Conservation (phyloP, 2,113 vertebrate species). For the Trachemys scripta region DNA sequence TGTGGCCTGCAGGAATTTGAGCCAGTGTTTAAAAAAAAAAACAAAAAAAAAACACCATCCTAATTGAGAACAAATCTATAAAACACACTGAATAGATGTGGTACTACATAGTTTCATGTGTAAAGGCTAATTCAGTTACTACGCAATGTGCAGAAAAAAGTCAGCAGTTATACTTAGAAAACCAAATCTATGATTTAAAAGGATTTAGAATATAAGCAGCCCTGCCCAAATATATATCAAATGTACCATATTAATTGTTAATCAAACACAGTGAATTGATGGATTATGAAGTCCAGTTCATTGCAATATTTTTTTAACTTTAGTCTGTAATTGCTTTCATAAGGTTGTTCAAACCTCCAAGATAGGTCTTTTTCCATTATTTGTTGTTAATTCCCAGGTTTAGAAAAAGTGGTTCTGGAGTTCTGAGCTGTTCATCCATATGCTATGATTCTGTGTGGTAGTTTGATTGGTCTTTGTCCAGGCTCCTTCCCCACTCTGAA, state of each 20-base stretch:
- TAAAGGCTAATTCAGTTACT: neutral
- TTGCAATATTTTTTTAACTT: neutral
- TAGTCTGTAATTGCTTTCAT: rapidly evolving
- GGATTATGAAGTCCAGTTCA: rapidly evolving
- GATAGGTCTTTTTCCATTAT: neutral
- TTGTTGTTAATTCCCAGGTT: rapidly evolving
- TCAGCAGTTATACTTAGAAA: neutral
- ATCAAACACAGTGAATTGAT: neutral
- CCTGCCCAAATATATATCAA: neutral
- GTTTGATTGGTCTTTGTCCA: neutral
- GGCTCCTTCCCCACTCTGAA: too few species aligned
- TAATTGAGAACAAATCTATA: slow-evolving; percentile 1
- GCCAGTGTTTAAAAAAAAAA: neutral
- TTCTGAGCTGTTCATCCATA: rapidly evolving
- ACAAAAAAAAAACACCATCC: neutral
- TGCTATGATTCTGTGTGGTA: neutral
- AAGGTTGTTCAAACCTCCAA: rapidly evolving
- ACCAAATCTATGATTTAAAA: neutral
- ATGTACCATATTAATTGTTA: neutral
- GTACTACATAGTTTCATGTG: neutral
- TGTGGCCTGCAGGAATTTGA: slow-evolving; percentile 6
- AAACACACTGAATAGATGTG: neutral
- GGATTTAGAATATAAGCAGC: neutral
- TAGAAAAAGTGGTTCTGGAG: neutral
- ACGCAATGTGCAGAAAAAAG: neutral